These are phyloP conservation scores for Caenorhabditis doughertyi DNA, from an alignment of 2,888 invertebrate species.

Conservation along the genomic window DNA sequence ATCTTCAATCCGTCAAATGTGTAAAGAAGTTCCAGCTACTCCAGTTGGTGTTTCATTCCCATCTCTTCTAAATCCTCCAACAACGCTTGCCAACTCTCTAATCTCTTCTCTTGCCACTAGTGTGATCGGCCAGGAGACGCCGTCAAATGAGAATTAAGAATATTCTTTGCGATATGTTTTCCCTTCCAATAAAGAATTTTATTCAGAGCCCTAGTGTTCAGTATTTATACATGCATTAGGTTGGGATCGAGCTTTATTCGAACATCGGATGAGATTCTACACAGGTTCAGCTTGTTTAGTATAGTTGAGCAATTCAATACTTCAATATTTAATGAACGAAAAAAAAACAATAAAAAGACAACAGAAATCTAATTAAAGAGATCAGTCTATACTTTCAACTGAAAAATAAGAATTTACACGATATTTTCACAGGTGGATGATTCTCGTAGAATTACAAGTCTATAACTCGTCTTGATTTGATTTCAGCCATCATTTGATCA, in stretches of 20 bases:
- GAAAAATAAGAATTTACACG: neutral
- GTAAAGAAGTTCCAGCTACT: slow-evolving; percentile 86
- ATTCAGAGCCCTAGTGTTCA: too few relatives aligned
- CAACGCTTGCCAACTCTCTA: neutral
- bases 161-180: neutral
- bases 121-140: neutral
- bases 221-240: too few relatives aligned
- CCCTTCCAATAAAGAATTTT: too few relatives aligned
- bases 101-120: slow-evolving; percentile 19
- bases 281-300: too few relatives aligned
- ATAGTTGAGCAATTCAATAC: too few relatives aligned
- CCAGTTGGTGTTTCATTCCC: slow-evolving; percentile 46
- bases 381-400: neutral
- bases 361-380: neutral
- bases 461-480: slow-evolving; percentile 40
- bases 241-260: too few relatives aligned
- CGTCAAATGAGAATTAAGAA: neutral
- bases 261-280: too few relatives aligned
- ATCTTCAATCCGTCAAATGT: slow-evolving; percentile 91
- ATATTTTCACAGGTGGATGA: neutral
- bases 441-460: slow-evolving; percentile 7
- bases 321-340: too few relatives aligned
- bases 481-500: slow-evolving; percentile 39
- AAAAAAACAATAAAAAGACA: neutral
- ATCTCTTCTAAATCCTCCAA: slow-evolving; percentile 26